Evolutionary conservation across 2,113 vertebrate species (phyloP).

Genomic region (Sinocyclocheilus maitianheensis): DNA sequence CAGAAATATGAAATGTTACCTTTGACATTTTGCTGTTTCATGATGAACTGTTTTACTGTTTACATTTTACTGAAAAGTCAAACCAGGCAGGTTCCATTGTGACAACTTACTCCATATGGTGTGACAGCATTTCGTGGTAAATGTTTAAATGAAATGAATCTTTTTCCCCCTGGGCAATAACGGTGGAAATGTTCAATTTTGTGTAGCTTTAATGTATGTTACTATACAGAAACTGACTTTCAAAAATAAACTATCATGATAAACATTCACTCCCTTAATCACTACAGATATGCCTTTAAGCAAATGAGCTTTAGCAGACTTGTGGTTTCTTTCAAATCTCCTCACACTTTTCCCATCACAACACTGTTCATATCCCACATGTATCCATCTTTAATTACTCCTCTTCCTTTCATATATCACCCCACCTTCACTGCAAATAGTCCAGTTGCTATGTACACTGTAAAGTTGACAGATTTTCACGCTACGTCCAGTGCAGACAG

Average conservation of each 20-base stretch:
- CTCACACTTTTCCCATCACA: background rate
- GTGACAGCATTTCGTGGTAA: background rate
- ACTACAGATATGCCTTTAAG: background rate
- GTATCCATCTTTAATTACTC: constrained; percentile 56
- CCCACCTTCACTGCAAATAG: constrained; percentile 15
- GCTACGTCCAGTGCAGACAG: background rate
- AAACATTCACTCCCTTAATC: background rate
- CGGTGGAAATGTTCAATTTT: background rate
- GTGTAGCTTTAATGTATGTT: background rate
- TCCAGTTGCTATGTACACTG: background rate
- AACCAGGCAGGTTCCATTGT: background rate
- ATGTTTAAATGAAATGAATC: background rate
- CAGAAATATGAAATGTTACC: no score
- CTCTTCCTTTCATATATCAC: constrained; percentile 35
- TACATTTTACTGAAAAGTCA: background rate
- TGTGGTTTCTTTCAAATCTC: background rate
- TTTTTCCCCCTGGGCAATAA: background rate
- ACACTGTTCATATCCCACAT: constrained; percentile 28
- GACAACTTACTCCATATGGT: background rate
- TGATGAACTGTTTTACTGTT: background rate
- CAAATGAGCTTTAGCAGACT: no score
- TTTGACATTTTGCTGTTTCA: no score
- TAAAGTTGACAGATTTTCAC: background rate
- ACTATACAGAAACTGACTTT: background rate
- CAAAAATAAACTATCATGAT: background rate